phyloP scores from a whole-genome alignment of 2,797 vertebrate species.

The Sebastes glaucus region DNA sequence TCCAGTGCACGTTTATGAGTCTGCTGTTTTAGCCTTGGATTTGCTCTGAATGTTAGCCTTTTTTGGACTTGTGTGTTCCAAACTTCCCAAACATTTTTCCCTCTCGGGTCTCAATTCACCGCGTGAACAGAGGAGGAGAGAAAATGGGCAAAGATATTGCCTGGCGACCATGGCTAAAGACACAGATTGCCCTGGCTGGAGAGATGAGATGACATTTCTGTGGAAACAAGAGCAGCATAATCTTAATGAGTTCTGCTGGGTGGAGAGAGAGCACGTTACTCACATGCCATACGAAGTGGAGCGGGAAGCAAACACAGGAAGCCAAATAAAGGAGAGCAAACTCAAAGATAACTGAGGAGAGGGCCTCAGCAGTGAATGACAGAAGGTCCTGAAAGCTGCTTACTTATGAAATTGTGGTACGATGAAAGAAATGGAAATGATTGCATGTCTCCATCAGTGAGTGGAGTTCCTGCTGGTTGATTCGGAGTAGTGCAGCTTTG shows the following conservation, averaged over 20 bases:
- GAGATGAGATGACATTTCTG: constrained; percentile 80
- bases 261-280: constrained; percentile 78
- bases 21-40: constrained; percentile 35
- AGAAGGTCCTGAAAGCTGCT: constrained; percentile 6
- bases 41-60: constrained; percentile 24
- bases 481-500: neutral
- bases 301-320: constrained; percentile 48
- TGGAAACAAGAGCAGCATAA: constrained; percentile 88
- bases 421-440: constrained; percentile 22
- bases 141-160: constrained; percentile 78
- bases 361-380: constrained; percentile 4
- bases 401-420: constrained; percentile 23
- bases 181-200: constrained; percentile 79
- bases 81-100: constrained; percentile 60
- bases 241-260: constrained; percentile 87
- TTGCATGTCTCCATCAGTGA: constrained; percentile 6
- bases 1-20: neutral
- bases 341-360: constrained; percentile 7
- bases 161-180: constrained; percentile 79
- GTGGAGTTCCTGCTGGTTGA: constrained; percentile 7
- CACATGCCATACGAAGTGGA: constrained; percentile 45
- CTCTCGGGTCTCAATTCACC: constrained; percentile 68
- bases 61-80: constrained; percentile 43
- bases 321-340: constrained; percentile 26
- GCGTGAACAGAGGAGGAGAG: constrained; percentile 71